These are phyloP conservation scores for Carollia perspicillata DNA, from an alignment of 2,113 vertebrate species.

Conservation along the genomic window DNA sequence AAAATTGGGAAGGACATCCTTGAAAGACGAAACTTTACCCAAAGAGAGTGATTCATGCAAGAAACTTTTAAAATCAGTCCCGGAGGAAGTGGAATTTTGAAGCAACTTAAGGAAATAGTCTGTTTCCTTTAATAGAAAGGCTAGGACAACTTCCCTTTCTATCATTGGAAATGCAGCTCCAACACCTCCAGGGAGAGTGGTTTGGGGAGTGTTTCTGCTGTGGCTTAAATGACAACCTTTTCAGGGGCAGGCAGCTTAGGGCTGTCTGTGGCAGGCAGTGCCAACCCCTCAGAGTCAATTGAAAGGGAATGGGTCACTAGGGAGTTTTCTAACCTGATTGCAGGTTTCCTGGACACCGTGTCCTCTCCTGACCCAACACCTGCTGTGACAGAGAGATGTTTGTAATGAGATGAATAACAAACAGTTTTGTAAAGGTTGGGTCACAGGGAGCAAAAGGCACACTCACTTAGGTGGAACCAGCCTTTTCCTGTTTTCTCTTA, in stretches of 20 bases:
- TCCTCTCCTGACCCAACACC: conserved; percentile 58
- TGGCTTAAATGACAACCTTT: not conserved
- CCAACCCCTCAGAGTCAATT: not conserved
- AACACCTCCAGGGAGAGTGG: not conserved
- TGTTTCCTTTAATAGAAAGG: not conserved
- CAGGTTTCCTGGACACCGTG: conserved; percentile 46
- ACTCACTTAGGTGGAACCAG: not conserved
- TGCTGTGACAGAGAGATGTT: conserved; percentile 45
- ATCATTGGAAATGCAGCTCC: not conserved
- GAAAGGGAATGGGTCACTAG: conserved; percentile 14
- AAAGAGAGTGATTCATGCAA: not conserved
- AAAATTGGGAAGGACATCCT: not conserved
- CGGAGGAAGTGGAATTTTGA: not conserved
- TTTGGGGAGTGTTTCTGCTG: not conserved
- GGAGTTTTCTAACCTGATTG: conserved; percentile 68
- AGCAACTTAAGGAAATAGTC: not conserved
- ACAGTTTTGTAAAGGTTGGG: not conserved
- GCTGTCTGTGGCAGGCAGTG: not conserved
- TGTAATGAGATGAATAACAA: conserved; percentile 12
- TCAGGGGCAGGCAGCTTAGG: not conserved
- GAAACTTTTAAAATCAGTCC: not conserved
- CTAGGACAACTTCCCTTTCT: not conserved
- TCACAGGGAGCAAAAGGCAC: not conserved
- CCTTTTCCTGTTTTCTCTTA: conserved; percentile 44
- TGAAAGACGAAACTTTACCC: not conserved